Conservation (phyloP, 2,888 invertebrate species). For the Xanthostigma xanthostigma region DNA sequence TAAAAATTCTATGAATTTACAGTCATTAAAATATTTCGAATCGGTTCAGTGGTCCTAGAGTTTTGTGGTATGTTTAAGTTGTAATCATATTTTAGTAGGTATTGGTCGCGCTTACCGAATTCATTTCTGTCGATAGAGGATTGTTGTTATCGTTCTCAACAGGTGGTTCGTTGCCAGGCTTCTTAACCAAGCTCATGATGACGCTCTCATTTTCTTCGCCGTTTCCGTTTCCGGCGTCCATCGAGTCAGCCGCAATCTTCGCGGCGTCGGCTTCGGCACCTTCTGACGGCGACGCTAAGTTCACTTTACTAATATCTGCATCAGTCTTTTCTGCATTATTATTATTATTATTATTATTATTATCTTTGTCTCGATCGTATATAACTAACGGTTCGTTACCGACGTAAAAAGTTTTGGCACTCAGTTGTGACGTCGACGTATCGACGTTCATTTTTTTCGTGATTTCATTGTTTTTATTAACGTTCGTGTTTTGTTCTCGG, state of each 20-base stretch:
- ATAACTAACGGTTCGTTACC: background rate
- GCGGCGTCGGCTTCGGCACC: constrained; percentile 1
- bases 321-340: background rate
- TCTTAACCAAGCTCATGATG: background rate
- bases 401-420: background rate
- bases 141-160: too few species aligned
- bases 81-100: too few species aligned
- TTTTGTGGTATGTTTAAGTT: too few species aligned
- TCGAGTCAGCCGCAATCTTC: constrained; percentile 9
- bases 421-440: background rate
- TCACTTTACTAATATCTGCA: background rate
- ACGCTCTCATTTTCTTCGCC: constrained; percentile 9
- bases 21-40: too few species aligned
- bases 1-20: too few species aligned
- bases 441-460: background rate
- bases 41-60: too few species aligned
- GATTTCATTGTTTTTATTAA: background rate
- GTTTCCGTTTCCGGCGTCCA: constrained; percentile 8
- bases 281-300: background rate
- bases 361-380: background rate
- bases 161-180: constrained; percentile 5
- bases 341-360: background rate
- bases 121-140: too few species aligned
- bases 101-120: too few species aligned
- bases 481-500: background rate